These are phyloP conservation scores for Campaea margaritaria DNA, from an alignment of 2,888 invertebrate species.

Conservation along the genomic window DNA sequence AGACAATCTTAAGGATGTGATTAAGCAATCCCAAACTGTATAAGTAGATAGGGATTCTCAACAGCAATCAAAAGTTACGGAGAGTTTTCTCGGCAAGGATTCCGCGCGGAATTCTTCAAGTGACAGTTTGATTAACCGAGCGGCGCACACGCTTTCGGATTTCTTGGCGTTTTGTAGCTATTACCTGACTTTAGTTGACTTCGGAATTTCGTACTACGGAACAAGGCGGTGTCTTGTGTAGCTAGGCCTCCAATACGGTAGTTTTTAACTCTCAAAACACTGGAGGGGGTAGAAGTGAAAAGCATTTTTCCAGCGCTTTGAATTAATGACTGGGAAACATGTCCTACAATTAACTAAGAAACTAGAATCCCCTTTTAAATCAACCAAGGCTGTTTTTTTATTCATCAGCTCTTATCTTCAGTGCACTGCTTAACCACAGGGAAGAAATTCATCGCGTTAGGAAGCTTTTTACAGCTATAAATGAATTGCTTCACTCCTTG, in stretches of 20 bases:
- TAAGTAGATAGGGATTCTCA: conserved; percentile 76
- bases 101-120: conserved; percentile 83
- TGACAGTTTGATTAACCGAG: conserved; percentile 85
- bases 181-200: conserved; percentile 69
- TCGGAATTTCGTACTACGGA: conserved; percentile 54
- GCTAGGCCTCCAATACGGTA: conserved; percentile 1
- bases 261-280: conserved; percentile 1
- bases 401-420: conserved; percentile 28
- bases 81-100: conserved; percentile 80
- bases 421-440: conserved; percentile 48
- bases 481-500: conserved; percentile 70
- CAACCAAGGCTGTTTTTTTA: not conserved
- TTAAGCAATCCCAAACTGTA: conserved; percentile 77
- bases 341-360: not conserved
- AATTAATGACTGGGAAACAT: not conserved
- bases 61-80: conserved; percentile 82
- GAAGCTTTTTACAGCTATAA: conserved; percentile 67
- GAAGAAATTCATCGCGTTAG: conserved; percentile 73
- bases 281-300: not conserved
- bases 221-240: conserved; percentile 27
- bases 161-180: conserved; percentile 74
- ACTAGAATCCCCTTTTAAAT: not conserved
- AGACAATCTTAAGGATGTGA: conserved; percentile 64
- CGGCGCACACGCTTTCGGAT: conserved; percentile 80
- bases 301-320: not conserved